Conservation (phyloP, 2,113 vertebrate genomes). For the Steatornis caripensis region DNA sequence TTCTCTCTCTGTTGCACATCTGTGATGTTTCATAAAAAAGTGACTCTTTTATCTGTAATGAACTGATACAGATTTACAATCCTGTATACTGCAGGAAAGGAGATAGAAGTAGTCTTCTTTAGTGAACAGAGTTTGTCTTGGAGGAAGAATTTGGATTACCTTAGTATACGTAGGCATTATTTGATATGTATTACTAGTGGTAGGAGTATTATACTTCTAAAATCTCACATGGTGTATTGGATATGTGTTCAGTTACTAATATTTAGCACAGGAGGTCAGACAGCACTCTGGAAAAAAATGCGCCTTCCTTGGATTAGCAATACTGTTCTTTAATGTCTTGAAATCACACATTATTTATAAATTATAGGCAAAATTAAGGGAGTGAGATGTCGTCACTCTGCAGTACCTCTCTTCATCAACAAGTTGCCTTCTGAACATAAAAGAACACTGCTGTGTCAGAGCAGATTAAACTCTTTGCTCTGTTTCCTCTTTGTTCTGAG, state of each 20-base stretch:
- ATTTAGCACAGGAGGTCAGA: not conserved
- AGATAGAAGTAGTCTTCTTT: not conserved
- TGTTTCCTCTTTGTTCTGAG: not conserved
- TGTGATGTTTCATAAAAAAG: not conserved
- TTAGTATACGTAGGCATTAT: not conserved
- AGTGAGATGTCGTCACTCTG: not conserved
- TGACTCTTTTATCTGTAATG: not conserved
- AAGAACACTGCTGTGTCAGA: not conserved
- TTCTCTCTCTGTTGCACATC: not conserved
- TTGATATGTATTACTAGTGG: not conserved
- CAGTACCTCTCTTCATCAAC: not conserved
- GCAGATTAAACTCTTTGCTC: not conserved
- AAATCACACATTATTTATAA: not conserved
- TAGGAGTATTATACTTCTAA: not conserved
- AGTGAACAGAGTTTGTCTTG: not conserved
- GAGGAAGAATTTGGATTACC: not conserved
- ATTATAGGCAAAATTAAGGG: not conserved
- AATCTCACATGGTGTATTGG: not conserved
- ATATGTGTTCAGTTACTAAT: not conserved
- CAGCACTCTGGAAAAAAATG: not conserved
- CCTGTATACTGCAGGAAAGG: not conserved
- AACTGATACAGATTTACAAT: not conserved
- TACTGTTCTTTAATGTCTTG: not conserved
- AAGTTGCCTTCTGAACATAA: not conserved
- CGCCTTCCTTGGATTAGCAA: not conserved